These are phyloP conservation scores for Sternarchorhynchus goeldii DNA, from an alignment of 2,797 vertebrate species.

Conservation along the genomic window DNA sequence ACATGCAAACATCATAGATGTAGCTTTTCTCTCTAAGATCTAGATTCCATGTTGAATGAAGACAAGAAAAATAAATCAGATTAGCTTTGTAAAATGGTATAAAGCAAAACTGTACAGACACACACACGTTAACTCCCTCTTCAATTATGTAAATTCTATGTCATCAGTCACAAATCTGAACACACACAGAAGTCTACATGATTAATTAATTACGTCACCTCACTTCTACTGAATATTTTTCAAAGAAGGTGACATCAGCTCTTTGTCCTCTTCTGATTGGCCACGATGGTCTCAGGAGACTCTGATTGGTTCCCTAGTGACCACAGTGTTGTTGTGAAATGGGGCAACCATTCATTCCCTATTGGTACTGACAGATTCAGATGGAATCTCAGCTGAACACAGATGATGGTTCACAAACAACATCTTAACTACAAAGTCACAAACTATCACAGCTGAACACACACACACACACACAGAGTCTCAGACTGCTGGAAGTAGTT, in stretches of 20 bases:
- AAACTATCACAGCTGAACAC: neutral
- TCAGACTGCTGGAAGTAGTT: constrained; percentile 32
- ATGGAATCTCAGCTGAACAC: constrained; percentile 35
- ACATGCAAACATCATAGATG: too few relatives aligned
- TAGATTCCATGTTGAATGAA: too few relatives aligned
- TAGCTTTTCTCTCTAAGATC: too few relatives aligned
- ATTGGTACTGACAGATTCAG: constrained; percentile 29
- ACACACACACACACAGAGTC: constrained; percentile 5
- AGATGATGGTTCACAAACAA: constrained; percentile 39
- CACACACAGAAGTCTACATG: neutral
- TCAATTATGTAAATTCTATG: neutral
- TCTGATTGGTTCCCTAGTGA: constrained; percentile 19
- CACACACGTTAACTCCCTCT: neutral
- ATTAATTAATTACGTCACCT: too few relatives aligned
- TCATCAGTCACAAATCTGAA: neutral
- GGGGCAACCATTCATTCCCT: constrained; percentile 20
- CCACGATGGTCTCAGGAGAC: neutral
- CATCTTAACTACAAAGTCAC: constrained; percentile 9
- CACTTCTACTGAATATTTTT: constrained; percentile 23
- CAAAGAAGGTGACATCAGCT: constrained; percentile 39
- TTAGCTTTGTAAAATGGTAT: neutral
- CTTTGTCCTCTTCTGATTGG: constrained; percentile 30
- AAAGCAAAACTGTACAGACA: neutral
- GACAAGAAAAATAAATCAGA: too few relatives aligned
- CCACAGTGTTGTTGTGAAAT: constrained; percentile 36